phyloP scores from a whole-genome alignment of 2,113 vertebrate species.

The Lycocorax pyrrhopterus region DNA sequence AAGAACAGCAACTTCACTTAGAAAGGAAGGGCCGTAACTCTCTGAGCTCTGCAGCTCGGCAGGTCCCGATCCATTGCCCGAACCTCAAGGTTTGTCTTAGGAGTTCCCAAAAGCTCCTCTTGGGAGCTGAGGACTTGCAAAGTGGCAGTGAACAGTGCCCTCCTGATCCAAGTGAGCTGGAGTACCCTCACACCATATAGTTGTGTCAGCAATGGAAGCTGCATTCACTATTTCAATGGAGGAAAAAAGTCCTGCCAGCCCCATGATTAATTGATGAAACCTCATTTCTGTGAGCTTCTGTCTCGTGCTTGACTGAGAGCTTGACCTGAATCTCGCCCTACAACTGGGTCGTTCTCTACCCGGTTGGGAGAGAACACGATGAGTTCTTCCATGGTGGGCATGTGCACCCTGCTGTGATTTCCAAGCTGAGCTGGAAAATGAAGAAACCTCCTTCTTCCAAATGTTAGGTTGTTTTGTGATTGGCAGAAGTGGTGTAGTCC shows the following conservation, averaged over 20 bases:
- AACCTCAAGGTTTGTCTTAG: neutral
- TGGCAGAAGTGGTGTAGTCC: neutral
- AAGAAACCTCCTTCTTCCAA: neutral
- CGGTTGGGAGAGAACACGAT: neutral
- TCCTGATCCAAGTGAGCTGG: neutral
- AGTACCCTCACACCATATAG: neutral
- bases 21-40: rapidly evolving
- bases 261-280: conserved; percentile 24
- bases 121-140: neutral
- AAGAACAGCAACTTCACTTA: neutral
- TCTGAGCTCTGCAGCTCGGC: neutral
- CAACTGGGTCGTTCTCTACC: neutral
- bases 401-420: neutral
- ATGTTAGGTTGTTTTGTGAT: rapidly evolving
- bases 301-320: conserved; percentile 4
- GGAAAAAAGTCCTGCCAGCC: neutral
- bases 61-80: rapidly evolving
- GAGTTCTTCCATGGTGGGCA: neutral
- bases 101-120: neutral
- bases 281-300: neutral
- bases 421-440: neutral
- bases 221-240: neutral
- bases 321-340: conserved; percentile 30
- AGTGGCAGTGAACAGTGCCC: neutral
- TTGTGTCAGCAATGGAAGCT: rapidly evolving